Percentiles rank a stretch among this genome's conserved stretches.
phyloP scores from a whole-genome alignment of 2,888 invertebrate species.

The Brachyptera putata region DNA sequence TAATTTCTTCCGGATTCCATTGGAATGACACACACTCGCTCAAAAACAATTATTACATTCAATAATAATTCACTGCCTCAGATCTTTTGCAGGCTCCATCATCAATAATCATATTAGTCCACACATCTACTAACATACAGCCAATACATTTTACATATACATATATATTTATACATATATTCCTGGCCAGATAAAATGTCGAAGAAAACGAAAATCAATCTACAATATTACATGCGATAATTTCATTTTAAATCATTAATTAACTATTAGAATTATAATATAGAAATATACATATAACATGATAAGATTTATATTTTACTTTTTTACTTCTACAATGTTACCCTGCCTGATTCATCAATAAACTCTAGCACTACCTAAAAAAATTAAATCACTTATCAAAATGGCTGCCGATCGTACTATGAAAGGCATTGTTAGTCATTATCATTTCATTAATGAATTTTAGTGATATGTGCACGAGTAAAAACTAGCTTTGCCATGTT shows the following conservation, averaged over 20 bases:
- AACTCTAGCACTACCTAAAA: background rate
- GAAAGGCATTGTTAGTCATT: background rate
- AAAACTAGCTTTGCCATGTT: conserved; percentile 14
- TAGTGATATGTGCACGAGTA: conserved; percentile 19
- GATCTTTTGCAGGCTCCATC: conserved; percentile 14
- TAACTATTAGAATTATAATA: conserved; percentile 17
- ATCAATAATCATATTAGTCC: background rate
- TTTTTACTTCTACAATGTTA: conserved; percentile 1
- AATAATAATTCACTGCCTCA: conserved; percentile 3
- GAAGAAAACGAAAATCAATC: background rate
- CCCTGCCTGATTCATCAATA: conserved; percentile 6
- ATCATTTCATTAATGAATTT: conserved; percentile 3
- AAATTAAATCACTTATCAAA: conserved; percentile 5
- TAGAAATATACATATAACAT: conserved; percentile 13
- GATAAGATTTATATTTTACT: conserved; percentile 15
- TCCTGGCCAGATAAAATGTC: background rate
- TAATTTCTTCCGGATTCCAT: conserved; percentile 9
- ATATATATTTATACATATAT: background rate
- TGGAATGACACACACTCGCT: conserved; percentile 19
- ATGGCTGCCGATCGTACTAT: conserved; percentile 1
- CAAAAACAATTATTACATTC: background rate
- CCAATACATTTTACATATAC: background rate
- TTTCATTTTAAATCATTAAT: conserved; percentile 14
- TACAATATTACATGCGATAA: background rate
- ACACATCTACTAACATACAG: background rate